Conservation (phyloP, 2,797 vertebrate species). For the Siniperca obscura region DNA sequence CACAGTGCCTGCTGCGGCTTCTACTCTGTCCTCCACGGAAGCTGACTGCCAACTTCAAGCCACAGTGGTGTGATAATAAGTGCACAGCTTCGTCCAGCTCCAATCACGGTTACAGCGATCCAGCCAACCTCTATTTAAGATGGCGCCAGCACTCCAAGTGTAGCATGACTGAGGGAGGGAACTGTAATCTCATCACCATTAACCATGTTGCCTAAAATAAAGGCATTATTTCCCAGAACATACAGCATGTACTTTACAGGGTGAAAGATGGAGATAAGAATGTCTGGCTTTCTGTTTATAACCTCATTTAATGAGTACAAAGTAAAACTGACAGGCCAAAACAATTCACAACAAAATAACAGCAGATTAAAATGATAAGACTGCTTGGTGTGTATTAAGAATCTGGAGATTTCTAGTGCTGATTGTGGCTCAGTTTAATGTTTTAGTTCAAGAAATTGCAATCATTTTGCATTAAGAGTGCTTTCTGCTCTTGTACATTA, state of each 20-base stretch:
- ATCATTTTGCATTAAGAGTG: conserved; percentile 28
- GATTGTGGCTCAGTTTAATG: conserved; percentile 8
- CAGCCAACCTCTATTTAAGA: conserved; percentile 57
- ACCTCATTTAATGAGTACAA: conserved; percentile 39
- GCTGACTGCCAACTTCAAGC: conserved; percentile 50
- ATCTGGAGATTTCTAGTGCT: conserved; percentile 6
- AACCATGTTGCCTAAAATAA: conserved; percentile 48
- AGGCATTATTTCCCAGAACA: conserved; percentile 40
- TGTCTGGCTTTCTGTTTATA: conserved; percentile 25
- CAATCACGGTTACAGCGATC: conserved; percentile 43
- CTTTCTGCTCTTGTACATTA: conserved; percentile 29
- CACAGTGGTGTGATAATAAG: conserved; percentile 49
- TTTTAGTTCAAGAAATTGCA: conserved; percentile 15
- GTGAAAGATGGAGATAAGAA: conserved; percentile 33
- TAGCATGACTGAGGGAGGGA: conserved; percentile 23
- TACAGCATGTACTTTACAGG: conserved; percentile 22
- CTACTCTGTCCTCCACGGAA: conserved; percentile 48
- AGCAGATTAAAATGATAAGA: conserved; percentile 12
- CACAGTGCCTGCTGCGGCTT: conserved; percentile 42
- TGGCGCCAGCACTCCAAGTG: conserved; percentile 48
- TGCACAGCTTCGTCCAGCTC: conserved; percentile 40
- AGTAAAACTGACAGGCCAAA: conserved; percentile 1
- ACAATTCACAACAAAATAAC: conserved; percentile 19
- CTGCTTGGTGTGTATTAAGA: not conserved
- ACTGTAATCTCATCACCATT: conserved; percentile 44